Base-by-base conservation (phyloP, 2,113 vertebrate genomes). In the Anhinga rufa region DNA sequence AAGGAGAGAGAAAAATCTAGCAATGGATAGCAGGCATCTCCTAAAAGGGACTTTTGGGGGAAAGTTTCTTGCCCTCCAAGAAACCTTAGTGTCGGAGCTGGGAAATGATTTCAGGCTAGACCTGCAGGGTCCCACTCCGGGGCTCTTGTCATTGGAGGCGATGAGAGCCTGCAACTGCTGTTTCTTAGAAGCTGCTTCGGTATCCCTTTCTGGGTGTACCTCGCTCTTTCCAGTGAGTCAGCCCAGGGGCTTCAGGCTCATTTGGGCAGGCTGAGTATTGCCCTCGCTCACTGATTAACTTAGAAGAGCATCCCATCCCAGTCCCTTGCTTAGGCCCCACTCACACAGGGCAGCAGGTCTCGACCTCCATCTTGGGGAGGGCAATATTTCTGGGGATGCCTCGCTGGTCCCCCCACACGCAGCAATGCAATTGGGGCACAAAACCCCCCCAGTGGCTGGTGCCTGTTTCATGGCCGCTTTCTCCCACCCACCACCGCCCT, bases 1-100 rank as follows among this genome's bases (percentile, higher is more conserved):
- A 68, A 91, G 57, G 48, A 91, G 61, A 76, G 60, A 79, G 85
- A 95, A 94, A 85, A 96, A 90, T 96, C 36, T 88, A 85, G 54
- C 58, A 65, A n/a, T 0, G 9, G 31, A 22, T 49, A 79, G 48
- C 52, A 89, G 62, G 31, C 90, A 93, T 82, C 66, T n/a, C 58
- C 78, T 84, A 71, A 83, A 83, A 80, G 49, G 44, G 38, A 38
- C 32, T 52, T 86, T 55, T 9, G 82, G 61, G 51, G 78, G 32
- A 61, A 93, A 76, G 28, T 40, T 66, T 9, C 29, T 82, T 48
- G 91, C 42, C 6, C 42, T 86, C 36, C 55, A 79, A 49, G 90
- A 76, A 85, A 76, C 14, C 32, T 58, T n/a, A 48, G 26, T 48
- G 34, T 44, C 4, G 0, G 1, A 87, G 82, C 26, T 55, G 70